Base-by-base conservation (phyloP, 2,888 invertebrate genomes). In the Drosophila villosipedis region DNA sequence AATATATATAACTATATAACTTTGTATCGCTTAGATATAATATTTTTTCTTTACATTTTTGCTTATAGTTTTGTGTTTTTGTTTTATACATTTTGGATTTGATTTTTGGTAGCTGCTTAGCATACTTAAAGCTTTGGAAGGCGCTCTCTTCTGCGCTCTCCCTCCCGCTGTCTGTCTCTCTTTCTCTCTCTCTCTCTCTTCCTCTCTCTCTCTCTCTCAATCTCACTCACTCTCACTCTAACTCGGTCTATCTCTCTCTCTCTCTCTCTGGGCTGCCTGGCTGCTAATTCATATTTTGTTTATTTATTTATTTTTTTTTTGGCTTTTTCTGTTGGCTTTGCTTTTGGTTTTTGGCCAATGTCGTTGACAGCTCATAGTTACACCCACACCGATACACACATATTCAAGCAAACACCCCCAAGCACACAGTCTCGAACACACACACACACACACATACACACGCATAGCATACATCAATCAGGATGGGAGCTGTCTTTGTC, bases 261-360 rank as follows among this genome's bases (percentile, higher is more conserved):
- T 54, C 49, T 52, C 52, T 65, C 41, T 57, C 52, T 68, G 73
- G 63, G 65, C 75, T 82, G 83, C 83, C 75, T 79, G 82, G 83
- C 85, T 85, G 83, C 75, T 85, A 67, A 69, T 71, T 77, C 65
- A 65, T 80, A 59, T 76, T 67, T 47, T 47, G 9, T 16, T 47
- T 19, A 47, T 16, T 47, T 19, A 25, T 16, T 25, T 10, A 2
- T 19, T 28, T 55, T 19, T 28, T 55, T 55, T 69, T 73, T 71
- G 57, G 57, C 64, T 49, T 78, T 65, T 70, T 69, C 57, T 52
- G 30, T 74, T 73, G 75, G 82, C 85, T 82, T 84, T 67, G 79
- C 84, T 72, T 84, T 86, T 86, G 76, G 57, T 84, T 86, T 83
- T 84, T 82, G 73, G 70, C 81, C 77, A 79, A 68, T 73, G 84